Evolutionary conservation across 1,140 invertebrate species (phyloP), one percentile per base, ranked within the genome.

Genomic region (Drosophila subobscura): DNA sequence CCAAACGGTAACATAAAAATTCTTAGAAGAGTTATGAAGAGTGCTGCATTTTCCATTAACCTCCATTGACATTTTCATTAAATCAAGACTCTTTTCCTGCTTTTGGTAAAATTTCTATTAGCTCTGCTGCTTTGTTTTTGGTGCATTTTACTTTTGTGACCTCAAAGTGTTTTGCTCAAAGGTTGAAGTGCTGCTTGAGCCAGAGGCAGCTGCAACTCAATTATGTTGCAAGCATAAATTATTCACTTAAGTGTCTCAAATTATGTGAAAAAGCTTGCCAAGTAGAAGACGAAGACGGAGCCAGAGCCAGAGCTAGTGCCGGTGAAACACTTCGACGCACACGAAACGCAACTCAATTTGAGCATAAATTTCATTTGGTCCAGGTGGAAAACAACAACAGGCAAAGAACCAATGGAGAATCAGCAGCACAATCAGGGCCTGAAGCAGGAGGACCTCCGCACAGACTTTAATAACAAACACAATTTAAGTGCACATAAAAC

Each of bases 401-500:
- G 29, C 29, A 8, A 10, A 33, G 8, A 10, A 33, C 46, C 57
- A 65, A 41, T 42, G 53, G 53, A 42, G 27, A 20, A 45, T n/a
- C 22, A 53, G n/a, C 44, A 27, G 42, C 27, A 41, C 22, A 60
- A 42, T 42, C 64, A 59, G 53, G 52, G 41, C 14, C 16, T 41
- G 45, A 16, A 41, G 23, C 52, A 45, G 23, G 16, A 47, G 14
- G 8, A 47, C 27, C 59, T 14, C 50, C 44, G 20, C 53, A 59
- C 58, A 63, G 51, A 49, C 78, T 86, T 84, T 88, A 83, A 88
- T 83, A 88, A 88, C 78, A 88, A 86, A 83, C 75, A 68, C 57
- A 88, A 72, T 88, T 88, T 86, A 88, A 86, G 83, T 83, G 83
- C 83, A 81, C 83, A 86, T 85, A 85, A 85, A 85, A 77, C 76